Evolutionary conservation across 2,888 invertebrate genomes (phyloP).

Genomic region (Hartigia nigra): DNA sequence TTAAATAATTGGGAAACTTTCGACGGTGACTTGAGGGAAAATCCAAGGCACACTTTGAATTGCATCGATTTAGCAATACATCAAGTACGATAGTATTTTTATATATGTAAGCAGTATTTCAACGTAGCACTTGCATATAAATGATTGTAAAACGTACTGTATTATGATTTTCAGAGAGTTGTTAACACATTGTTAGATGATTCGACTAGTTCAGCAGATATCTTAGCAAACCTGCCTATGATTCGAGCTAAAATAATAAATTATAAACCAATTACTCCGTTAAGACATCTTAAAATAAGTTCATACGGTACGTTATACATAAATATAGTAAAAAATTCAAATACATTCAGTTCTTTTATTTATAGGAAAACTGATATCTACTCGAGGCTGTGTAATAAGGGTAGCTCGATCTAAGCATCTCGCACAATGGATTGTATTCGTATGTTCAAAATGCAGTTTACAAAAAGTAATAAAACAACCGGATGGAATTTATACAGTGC

Average conservation of each 20-base stretch:
- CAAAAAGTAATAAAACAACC: constrained; percentile 66
- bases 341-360: constrained; percentile 34
- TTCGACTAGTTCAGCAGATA: constrained; percentile 59
- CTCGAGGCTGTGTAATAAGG: constrained; percentile 87
- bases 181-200: constrained; percentile 53
- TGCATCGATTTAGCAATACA: constrained; percentile 84
- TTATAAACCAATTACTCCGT: constrained; percentile 75
- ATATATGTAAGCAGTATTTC: background rate
- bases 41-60: constrained; percentile 76
- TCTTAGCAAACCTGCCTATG: constrained; percentile 60
- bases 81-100: constrained; percentile 67
- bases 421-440: constrained; percentile 82
- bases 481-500: constrained; percentile 71
- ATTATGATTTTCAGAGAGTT: constrained; percentile 39
- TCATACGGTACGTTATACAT: constrained; percentile 72
- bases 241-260: constrained; percentile 72
- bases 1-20: constrained; percentile 73
- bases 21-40: constrained; percentile 73
- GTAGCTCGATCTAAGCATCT: constrained; percentile 80
- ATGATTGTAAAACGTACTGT: background rate
- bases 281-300: constrained; percentile 78
- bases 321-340: constrained; percentile 10
- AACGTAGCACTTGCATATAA: background rate
- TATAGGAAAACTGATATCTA: constrained; percentile 79
- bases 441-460: constrained; percentile 75